phyloP scores from a whole-genome alignment of 2,113 vertebrate species.

The Zosterops borbonicus region DNA sequence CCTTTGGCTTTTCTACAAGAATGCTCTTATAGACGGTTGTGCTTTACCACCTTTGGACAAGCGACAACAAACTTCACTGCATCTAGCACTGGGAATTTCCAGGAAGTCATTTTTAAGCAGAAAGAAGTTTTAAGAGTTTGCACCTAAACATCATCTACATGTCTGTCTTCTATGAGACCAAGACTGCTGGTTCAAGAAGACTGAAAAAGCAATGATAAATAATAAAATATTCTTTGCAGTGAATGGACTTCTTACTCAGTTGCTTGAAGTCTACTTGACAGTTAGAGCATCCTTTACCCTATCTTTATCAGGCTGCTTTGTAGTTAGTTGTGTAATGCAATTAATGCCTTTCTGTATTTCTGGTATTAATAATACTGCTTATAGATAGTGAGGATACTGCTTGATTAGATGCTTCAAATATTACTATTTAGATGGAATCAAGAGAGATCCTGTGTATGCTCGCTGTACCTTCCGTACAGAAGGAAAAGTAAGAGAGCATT shows the following conservation, averaged over 20 bases:
- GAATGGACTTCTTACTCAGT: neutral
- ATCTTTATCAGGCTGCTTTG: neutral
- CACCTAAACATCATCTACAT: neutral
- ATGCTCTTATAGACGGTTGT: neutral
- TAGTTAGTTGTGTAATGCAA: neutral
- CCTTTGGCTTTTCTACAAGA: conserved; percentile 9
- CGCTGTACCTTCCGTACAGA: neutral
- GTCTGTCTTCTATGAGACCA: neutral
- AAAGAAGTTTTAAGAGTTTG: neutral
- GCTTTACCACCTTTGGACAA: neutral
- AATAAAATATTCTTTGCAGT: neutral
- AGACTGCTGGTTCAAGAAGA: neutral
- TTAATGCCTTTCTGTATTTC: neutral
- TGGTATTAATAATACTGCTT: neutral
- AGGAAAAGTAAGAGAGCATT: neutral
- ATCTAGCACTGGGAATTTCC: neutral
- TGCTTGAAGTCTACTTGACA: neutral
- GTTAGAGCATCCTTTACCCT: neutral
- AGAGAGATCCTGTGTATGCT: neutral
- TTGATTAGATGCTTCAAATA: neutral
- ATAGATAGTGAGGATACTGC: neutral
- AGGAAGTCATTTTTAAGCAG: neutral
- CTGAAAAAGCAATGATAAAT: neutral
- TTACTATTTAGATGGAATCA: neutral
- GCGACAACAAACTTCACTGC: neutral